These are phyloP conservation scores for Philopedon plagiatum DNA, from an alignment of 2,888 invertebrate genomes.

Conservation along the genomic window DNA sequence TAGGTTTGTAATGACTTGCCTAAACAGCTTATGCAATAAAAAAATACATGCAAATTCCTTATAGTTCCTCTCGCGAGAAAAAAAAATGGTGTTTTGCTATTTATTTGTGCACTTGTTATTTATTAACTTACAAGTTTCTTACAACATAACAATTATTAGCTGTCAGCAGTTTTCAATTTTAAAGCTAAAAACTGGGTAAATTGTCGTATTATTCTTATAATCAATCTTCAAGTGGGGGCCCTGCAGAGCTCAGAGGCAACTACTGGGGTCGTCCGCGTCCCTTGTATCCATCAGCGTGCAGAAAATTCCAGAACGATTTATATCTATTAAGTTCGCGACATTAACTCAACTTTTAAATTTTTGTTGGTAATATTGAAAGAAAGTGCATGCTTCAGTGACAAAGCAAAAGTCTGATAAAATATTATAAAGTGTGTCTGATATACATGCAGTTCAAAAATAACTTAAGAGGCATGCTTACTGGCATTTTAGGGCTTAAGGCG, in stretches of 20 bases:
- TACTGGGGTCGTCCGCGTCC: constrained; percentile 30
- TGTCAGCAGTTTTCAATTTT: background rate
- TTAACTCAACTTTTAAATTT: constrained; percentile 58
- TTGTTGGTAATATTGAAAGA: constrained; percentile 35
- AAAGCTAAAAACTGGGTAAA: background rate
- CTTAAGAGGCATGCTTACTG: background rate
- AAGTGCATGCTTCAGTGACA: constrained; percentile 23
- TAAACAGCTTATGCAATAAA: too few relatives aligned
- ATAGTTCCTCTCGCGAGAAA: too few relatives aligned
- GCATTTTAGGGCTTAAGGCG: background rate
- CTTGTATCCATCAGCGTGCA: constrained; percentile 35
- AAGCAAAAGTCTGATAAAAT: constrained; percentile 16
- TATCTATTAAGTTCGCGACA: constrained; percentile 64
- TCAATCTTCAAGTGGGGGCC: constrained; percentile 3
- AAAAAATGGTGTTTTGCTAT: too few relatives aligned
- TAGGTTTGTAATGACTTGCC: too few relatives aligned
- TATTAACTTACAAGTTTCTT: too few relatives aligned
- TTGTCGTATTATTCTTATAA: constrained; percentile 7
- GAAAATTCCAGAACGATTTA: constrained; percentile 60
- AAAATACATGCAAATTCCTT: too few relatives aligned
- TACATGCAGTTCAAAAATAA: background rate
- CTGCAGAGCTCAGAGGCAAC: constrained; percentile 16
- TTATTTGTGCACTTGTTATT: too few relatives aligned
- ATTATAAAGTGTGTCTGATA: background rate
- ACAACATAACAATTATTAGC: background rate